Conservation (phyloP, 2,888 invertebrate species). For the Lumbricus terrestris region DNA sequence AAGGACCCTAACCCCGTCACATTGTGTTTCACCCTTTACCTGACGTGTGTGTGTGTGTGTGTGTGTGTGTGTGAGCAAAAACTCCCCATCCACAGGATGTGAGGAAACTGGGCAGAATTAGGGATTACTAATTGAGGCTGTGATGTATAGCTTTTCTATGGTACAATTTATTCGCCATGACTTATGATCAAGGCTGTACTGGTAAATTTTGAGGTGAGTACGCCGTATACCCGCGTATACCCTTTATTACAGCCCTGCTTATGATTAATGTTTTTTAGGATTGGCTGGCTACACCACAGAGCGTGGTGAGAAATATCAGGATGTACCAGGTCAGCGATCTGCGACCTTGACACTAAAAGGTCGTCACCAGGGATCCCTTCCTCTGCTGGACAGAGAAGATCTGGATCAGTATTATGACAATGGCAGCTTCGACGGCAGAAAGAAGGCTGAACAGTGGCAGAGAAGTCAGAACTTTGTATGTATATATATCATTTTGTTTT, state of each 20-base stretch:
- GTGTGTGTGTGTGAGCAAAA: too few relatives aligned
- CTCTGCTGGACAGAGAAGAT: conserved; percentile 19
- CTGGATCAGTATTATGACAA: background rate
- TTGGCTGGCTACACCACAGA: conserved; percentile 21
- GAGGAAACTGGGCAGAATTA: background rate
- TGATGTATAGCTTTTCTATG: background rate
- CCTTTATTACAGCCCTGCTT: too few relatives aligned
- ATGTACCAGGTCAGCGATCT: background rate
- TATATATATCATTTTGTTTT: background rate
- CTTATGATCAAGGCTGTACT: background rate
- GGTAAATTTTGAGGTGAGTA: too few relatives aligned
- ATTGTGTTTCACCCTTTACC: too few relatives aligned
- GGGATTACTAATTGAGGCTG: background rate
- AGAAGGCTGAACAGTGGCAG: conserved; percentile 6
- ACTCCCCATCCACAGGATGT: background rate
- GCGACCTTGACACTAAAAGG: conserved; percentile 25
- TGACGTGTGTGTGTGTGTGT: too few relatives aligned
- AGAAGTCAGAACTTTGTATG: conserved; percentile 9
- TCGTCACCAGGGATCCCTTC: conserved; percentile 19
- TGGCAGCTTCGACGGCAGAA: background rate
- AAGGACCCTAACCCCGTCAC: too few relatives aligned
- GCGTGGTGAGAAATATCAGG: conserved; percentile 8
- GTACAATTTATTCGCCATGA: background rate
- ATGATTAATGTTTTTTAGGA: background rate
- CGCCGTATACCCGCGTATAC: too few relatives aligned